Evolutionary conservation across 2,113 vertebrate species (phyloP).

Genomic region (Rhea pennata): DNA sequence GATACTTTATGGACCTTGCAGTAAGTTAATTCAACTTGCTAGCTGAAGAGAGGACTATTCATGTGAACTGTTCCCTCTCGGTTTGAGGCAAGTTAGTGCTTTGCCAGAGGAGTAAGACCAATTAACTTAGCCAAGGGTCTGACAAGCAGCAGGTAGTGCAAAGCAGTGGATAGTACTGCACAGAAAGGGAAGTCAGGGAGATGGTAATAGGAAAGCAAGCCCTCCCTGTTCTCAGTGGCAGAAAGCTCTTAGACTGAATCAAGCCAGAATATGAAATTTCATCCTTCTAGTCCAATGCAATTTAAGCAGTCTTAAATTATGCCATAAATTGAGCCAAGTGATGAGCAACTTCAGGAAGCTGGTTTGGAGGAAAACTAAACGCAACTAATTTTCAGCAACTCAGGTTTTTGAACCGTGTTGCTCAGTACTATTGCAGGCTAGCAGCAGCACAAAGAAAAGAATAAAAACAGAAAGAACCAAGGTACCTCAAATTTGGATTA

Average conservation of each 20-base stretch:
- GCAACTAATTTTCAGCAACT: background rate
- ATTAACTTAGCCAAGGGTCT: background rate
- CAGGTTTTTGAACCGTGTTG: background rate
- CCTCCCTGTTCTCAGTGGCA: background rate
- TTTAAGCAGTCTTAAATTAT: background rate
- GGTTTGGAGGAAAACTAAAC: background rate
- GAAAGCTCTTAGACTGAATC: background rate
- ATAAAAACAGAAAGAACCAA: background rate
- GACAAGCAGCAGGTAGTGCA: background rate
- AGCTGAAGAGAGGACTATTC: background rate
- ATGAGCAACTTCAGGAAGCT: rapidly evolving
- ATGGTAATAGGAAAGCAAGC: background rate
- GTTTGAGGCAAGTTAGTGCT: background rate
- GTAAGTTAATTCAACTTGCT: background rate
- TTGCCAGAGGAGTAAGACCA: background rate
- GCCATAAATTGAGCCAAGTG: background rate
- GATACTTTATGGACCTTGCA: background rate
- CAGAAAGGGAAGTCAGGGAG: background rate
- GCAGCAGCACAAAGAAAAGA: background rate
- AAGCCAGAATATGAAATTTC: background rate
- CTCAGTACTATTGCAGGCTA: background rate
- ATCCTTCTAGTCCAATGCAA: background rate
- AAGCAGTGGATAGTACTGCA: background rate
- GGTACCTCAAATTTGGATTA: background rate
- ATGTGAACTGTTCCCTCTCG: background rate